Conservation (phyloP, 1,140 invertebrate genomes). For the Palaemon carinicauda region DNA sequence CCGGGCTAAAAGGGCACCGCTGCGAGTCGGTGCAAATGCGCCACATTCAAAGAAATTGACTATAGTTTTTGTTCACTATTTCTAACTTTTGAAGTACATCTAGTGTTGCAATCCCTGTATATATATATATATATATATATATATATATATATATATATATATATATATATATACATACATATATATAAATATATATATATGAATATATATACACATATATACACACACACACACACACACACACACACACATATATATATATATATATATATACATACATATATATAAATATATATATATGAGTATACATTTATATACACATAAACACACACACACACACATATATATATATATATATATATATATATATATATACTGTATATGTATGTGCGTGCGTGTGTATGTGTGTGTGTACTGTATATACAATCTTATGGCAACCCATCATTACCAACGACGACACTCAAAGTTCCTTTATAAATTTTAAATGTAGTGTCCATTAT, state of each 20-base stretch:
- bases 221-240: not conserved
- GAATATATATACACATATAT: not conserved
- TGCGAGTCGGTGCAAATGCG: no score
- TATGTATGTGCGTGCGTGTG: constrained; percentile 13
- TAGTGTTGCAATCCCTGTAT: no score
- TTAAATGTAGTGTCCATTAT: no score
- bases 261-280: not conserved
- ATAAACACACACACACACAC: not conserved
- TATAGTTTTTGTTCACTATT: no score
- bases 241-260: not conserved
- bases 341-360: not conserved
- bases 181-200: not conserved
- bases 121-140: not conserved
- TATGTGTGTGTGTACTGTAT: not conserved
- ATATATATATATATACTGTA: not conserved
- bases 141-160: constrained; percentile 12
- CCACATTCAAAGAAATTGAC: no score
- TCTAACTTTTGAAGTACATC: no score
- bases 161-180: not conserved
- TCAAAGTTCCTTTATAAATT: no score
- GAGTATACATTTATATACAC: not conserved
- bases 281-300: not conserved
- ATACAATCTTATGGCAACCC: no score
- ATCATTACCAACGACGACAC: no score
- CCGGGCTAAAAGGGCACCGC: no score